Percentiles rank a stretch among this genome's conserved stretches.
phyloP scores from a whole-genome alignment of 2,113 vertebrate species.

The Felis catus region F.catus_Fca126_mat1.0 CM031420.1:52620501-52621000 shows the following conservation, averaged over 20 bases:
- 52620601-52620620: background rate
- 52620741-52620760: background rate
- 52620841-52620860: background rate
- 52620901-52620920: background rate
- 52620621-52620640: background rate
- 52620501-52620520: background rate
- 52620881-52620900: background rate
- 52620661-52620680: background rate
- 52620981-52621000: background rate
- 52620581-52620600: background rate
- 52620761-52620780: background rate
- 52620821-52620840: background rate
- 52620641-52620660: background rate
- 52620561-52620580: background rate
- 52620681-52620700: background rate
- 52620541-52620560: background rate
- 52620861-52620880: background rate
- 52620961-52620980: background rate
- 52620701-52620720: background rate
- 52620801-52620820: background rate
- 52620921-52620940: background rate
- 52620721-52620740: background rate
- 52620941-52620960: background rate
- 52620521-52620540: background rate
- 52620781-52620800: background rate